A percentile compares a stretch with the other conserved stretches of the same genome.
Conservation (phyloP, 2,113 vertebrate species). For the Terrapene triunguis region DNA sequence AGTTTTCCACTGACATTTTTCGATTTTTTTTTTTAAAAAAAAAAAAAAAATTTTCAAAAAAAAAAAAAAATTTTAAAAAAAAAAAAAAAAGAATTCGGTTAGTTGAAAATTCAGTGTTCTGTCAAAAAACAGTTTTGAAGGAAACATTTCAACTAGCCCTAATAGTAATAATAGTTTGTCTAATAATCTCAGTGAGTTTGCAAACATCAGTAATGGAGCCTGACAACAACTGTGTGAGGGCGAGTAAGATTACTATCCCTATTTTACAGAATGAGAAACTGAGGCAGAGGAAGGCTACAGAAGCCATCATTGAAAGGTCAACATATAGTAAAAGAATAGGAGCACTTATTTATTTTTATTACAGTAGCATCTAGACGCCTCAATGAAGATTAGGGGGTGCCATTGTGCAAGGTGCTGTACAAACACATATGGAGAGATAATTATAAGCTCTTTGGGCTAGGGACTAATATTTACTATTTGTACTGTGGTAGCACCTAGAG, state of each 20-base stretch:
- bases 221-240: fast-evolving
- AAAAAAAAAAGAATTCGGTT: not conserved
- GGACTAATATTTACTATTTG: not conserved
- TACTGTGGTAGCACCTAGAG: not conserved
- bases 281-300: not conserved
- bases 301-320: not conserved
- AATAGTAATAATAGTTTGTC: not conserved
- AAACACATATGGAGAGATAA: not conserved
- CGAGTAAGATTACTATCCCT: not conserved
- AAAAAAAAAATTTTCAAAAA: not conserved
- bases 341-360: fast-evolving
- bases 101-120: not conserved
- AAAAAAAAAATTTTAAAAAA: not conserved
- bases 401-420: not conserved
- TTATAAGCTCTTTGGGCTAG: not conserved
- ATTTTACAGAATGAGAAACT: not conserved
- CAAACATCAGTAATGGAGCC: fast-evolving
- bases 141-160: not conserved
- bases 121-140: not conserved
- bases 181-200: not conserved
- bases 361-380: not conserved
- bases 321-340: not conserved
- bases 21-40: not conserved
- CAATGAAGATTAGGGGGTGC: not conserved
- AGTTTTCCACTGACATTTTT: not conserved